Conservation (phyloP, 2,113 vertebrate species). For the Phalacrocorax carbo region DNA sequence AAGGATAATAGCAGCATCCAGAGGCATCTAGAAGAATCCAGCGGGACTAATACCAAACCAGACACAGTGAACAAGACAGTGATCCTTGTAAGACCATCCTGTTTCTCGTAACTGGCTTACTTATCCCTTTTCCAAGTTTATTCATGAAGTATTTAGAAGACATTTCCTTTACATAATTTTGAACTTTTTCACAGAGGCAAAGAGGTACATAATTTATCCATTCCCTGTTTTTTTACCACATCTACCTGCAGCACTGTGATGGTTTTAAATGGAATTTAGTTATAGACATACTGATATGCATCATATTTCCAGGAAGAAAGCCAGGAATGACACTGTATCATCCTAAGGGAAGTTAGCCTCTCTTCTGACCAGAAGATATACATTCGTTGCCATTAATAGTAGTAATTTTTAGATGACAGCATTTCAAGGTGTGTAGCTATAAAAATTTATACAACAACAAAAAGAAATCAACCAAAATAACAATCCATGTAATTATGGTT, state of each 20-base stretch:
- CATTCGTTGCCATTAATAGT: not conserved
- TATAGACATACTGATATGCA: not conserved
- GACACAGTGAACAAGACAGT: not conserved
- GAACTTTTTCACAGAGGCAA: not conserved
- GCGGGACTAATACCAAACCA: not conserved
- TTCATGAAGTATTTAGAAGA: not conserved
- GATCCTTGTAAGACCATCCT: not conserved
- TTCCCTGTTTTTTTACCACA: not conserved
- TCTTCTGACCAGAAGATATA: not conserved
- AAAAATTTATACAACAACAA: not conserved
- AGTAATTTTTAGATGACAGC: not conserved
- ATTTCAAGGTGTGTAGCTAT: not conserved
- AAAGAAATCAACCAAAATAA: not conserved
- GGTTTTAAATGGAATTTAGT: not conserved
- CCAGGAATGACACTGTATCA: not conserved
- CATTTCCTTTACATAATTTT: not conserved
- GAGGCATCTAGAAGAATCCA: not conserved
- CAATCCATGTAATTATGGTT: not conserved
- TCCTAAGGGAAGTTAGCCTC: not conserved
- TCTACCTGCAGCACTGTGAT: not conserved
- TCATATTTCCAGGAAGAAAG: not conserved
- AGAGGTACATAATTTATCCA: fast-evolving
- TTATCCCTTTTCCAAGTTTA: not conserved
- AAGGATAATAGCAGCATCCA: not conserved
- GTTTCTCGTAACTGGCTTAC: not conserved